A percentile compares a stretch with the other conserved stretches of the same genome.
Evolutionary conservation across 2,797 vertebrate species (phyloP).

Genomic region (Syncerus caffer): DNA sequence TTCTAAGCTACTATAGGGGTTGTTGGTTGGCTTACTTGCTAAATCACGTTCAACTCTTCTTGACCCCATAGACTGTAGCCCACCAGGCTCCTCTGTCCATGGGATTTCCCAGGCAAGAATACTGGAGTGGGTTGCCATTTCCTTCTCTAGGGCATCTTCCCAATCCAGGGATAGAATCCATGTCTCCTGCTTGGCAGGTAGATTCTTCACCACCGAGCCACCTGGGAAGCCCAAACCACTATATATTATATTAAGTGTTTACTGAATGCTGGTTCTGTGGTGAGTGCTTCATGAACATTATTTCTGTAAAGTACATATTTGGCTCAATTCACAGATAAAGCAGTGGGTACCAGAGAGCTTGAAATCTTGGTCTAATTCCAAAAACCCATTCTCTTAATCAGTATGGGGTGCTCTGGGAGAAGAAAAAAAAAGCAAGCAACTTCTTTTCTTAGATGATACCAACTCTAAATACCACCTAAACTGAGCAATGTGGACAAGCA

Average conservation of each 20-base stretch:
- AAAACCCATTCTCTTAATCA: neutral
- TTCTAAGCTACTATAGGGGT: neutral
- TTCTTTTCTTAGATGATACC: neutral
- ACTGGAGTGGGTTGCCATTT: neutral
- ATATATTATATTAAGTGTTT: neutral
- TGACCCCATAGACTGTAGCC: neutral
- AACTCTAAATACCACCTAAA: neutral
- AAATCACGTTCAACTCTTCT: neutral
- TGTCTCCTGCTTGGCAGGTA: neutral
- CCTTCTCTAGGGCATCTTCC: neutral
- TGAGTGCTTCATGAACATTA: neutral
- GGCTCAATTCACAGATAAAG: neutral
- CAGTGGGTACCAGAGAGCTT: neutral
- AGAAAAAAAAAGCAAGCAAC: neutral
- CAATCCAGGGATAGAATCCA: neutral
- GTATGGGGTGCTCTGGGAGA: neutral
- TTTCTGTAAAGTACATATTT: neutral
- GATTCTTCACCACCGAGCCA: neutral
- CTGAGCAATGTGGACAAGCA: neutral
- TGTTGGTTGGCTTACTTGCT: neutral
- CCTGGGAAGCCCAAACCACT: neutral
- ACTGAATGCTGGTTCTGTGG: neutral
- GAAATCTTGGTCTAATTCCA: conserved; percentile 25
- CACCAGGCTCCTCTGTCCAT: neutral
- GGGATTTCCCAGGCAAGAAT: neutral